phyloP scores from a whole-genome alignment of 2,113 vertebrate species.

The Gadus chalcogrammus region DNA sequence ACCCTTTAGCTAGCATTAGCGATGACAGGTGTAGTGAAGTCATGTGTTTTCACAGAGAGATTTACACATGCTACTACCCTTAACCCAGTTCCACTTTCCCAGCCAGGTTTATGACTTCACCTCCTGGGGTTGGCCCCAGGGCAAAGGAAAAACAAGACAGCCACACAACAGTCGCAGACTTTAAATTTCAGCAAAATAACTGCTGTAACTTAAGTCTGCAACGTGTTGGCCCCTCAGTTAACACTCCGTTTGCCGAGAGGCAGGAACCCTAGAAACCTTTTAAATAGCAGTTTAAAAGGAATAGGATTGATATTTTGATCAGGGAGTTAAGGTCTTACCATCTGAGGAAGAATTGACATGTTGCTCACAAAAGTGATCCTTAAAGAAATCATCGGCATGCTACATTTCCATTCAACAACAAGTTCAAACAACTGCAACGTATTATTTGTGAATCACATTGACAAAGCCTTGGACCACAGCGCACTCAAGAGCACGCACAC shows the following conservation, averaged over 20 bases:
- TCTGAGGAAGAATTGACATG: not conserved
- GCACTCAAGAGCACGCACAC: slow-evolving; percentile 5
- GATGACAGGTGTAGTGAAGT: slow-evolving; percentile 70
- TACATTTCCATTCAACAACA: slow-evolving; percentile 1
- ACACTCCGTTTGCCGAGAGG: slow-evolving; percentile 39
- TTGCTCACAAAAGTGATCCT: not conserved
- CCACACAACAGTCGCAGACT: slow-evolving; percentile 52
- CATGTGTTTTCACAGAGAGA: slow-evolving; percentile 63
- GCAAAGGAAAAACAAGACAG: slow-evolving; percentile 63
- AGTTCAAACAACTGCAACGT: slow-evolving; percentile 17
- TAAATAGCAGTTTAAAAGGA: not conserved
- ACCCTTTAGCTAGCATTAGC: slow-evolving; percentile 30
- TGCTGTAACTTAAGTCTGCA: slow-evolving; percentile 52
- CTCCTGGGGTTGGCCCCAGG: slow-evolving; percentile 60
- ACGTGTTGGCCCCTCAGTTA: slow-evolving; percentile 25
- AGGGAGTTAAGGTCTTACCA: not conserved
- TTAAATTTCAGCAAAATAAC: slow-evolving; percentile 52
- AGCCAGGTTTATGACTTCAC: slow-evolving; percentile 73
- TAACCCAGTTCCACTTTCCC: slow-evolving; percentile 57
- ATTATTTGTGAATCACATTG: slow-evolving; percentile 11
- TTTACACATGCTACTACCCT: slow-evolving; percentile 58
- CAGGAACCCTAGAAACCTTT: slow-evolving; percentile 6
- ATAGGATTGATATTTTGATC: not conserved
- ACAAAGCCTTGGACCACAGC: slow-evolving; percentile 5
- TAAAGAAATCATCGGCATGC: slow-evolving; percentile 4